Conservation (phyloP, 2,797 vertebrate genomes). For the Muraenolepis orangiensis region DNA sequence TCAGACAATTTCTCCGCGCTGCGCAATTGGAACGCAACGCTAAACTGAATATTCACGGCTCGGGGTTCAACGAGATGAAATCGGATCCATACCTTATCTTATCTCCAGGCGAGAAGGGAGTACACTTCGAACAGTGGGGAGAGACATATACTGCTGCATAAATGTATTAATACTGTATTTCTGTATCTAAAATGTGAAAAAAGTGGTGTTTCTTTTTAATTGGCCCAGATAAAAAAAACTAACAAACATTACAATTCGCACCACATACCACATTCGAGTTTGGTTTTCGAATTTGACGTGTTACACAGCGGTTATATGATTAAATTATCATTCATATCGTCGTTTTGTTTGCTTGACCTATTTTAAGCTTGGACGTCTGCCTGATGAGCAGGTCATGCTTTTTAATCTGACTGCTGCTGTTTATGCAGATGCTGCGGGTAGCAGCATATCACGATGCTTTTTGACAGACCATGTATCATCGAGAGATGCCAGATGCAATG, state of each 20-base stretch:
- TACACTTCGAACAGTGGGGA: neutral
- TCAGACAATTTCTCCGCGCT: neutral
- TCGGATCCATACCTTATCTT: neutral
- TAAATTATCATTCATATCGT: constrained; percentile 87
- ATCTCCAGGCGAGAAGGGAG: neutral
- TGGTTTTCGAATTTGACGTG: constrained; percentile 78
- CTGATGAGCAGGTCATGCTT: constrained; percentile 45
- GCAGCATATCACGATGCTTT: neutral
- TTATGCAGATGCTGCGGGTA: neutral
- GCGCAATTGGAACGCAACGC: neutral
- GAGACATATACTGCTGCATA: neutral
- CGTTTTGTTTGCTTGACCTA: constrained; percentile 73
- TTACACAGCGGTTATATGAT: constrained; percentile 80
- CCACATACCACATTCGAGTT: too few relatives aligned
- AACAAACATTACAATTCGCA: constrained; percentile 85
- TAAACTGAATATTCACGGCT: neutral
- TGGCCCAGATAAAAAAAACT: constrained; percentile 64
- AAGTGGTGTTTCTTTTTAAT: neutral
- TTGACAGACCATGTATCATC: neutral
- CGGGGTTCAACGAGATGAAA: neutral
- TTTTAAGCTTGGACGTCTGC: constrained; percentile 47
- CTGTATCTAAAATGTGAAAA: neutral
- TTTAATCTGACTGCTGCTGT: neutral
- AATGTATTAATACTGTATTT: neutral
- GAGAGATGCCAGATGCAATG: neutral